These are phyloP conservation scores for Hypsopygia costalis DNA, from an alignment of 2,888 invertebrate species.

Conservation along the genomic window DNA sequence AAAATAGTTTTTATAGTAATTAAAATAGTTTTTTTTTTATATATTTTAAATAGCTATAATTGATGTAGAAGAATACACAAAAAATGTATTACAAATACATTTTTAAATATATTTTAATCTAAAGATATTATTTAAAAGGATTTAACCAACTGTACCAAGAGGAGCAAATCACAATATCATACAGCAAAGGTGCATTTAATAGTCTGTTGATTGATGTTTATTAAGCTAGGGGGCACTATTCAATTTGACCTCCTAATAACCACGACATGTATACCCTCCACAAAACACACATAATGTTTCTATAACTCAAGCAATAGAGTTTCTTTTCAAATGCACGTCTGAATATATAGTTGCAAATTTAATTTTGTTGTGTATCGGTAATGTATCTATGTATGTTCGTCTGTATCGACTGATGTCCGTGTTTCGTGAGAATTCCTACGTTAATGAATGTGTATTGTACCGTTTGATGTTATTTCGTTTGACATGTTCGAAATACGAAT, in stretches of 20 bases:
- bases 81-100: no score
- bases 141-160: constrained; percentile 6
- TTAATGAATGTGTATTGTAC: constrained; percentile 19
- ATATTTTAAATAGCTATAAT: no score
- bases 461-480: constrained; percentile 18
- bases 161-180: constrained; percentile 17
- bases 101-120: no score
- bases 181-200: constrained; percentile 30
- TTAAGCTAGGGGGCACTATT: constrained; percentile 22
- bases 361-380: constrained; percentile 6
- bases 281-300: background rate
- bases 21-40: no score
- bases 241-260: constrained; percentile 16
- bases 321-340: constrained; percentile 1
- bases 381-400: constrained; percentile 11
- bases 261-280: background rate
- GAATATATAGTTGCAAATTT: background rate
- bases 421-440: constrained; percentile 19
- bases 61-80: no score
- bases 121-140: background rate
- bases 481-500: constrained; percentile 4
- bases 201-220: constrained; percentile 28
- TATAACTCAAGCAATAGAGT: background rate
- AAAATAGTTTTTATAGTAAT: no score
- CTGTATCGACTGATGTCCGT: constrained; percentile 14